phyloP scores from a whole-genome alignment of 37 sponge, comb jelly and placozoan genomes.

The Diacarnus erythraeanus region DNA sequence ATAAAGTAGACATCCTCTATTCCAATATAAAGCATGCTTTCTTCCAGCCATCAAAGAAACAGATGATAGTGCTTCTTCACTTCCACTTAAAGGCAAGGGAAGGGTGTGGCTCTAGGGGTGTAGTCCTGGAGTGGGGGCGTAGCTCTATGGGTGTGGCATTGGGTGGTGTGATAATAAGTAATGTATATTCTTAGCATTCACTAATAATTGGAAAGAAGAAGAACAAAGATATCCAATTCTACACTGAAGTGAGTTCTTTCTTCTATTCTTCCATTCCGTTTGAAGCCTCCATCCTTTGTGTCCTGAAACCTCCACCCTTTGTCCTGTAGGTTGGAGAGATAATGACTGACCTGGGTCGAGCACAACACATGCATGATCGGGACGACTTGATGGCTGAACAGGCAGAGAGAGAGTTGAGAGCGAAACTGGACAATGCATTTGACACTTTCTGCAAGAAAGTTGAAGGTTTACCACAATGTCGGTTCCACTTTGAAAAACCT shows the following conservation, averaged over 20 bases:
- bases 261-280: too few species aligned
- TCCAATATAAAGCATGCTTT: constrained; percentile 94
- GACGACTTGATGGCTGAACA: constrained; percentile 98
- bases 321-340: constrained; percentile 89
- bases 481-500: constrained; percentile 86
- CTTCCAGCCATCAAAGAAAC: constrained; percentile 96
- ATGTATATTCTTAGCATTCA: constrained; percentile 55
- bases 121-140: not conserved
- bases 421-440: constrained; percentile 92
- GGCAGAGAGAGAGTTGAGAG: constrained; percentile 92
- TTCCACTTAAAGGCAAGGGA: constrained; percentile 76
- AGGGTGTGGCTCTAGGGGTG: constrained; percentile 8
- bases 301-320: not conserved
- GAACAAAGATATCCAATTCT: constrained; percentile 91
- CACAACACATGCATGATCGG: constrained; percentile 95
- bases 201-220: constrained; percentile 98
- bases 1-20: constrained; percentile 91
- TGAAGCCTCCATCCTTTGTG: not conserved
- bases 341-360: constrained; percentile 92
- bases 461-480: constrained; percentile 72
- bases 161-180: not conserved
- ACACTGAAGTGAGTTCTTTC: constrained; percentile 84
- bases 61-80: constrained; percentile 93
- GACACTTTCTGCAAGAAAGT: constrained; percentile 86
- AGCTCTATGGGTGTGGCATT: not conserved